These are phyloP conservation scores for Tympanuchus pallidicinctus DNA, from an alignment of 2,113 vertebrate genomes.

Conservation along the genomic window DNA sequence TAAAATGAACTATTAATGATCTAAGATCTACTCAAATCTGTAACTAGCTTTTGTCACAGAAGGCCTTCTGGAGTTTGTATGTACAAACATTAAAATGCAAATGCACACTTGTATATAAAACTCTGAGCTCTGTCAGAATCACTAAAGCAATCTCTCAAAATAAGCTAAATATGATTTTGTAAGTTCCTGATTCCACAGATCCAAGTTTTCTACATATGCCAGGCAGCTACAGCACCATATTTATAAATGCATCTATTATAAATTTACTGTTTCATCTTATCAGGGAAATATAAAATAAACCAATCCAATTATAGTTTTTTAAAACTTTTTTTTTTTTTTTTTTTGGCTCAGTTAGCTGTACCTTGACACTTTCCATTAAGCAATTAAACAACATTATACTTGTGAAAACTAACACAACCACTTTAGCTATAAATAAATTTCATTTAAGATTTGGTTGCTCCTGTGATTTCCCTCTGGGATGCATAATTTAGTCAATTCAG, in stretches of 20 bases:
- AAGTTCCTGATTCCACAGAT: neutral
- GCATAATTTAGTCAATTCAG: neutral
- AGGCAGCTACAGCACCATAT: neutral
- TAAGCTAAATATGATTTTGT: neutral
- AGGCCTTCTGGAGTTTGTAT: neutral
- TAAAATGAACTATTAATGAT: neutral
- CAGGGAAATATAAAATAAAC: neutral
- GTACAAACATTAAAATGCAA: neutral
- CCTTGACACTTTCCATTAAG: neutral
- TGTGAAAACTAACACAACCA: neutral
- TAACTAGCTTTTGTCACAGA: neutral
- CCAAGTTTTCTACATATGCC: neutral
- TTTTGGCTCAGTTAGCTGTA: neutral
- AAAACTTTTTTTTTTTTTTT: neutral
- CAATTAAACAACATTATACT: neutral
- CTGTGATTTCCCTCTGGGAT: neutral
- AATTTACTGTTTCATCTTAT: neutral
- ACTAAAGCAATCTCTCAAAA: neutral
- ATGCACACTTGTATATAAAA: neutral
- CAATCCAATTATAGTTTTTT: neutral
- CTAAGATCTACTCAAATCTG: neutral
- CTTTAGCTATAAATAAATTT: neutral
- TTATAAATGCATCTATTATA: neutral
- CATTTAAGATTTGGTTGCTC: neutral
- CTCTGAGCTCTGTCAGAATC: neutral